Conservation (phyloP, 2,888 invertebrate genomes). For the Adelphocoris suturalis region DNA sequence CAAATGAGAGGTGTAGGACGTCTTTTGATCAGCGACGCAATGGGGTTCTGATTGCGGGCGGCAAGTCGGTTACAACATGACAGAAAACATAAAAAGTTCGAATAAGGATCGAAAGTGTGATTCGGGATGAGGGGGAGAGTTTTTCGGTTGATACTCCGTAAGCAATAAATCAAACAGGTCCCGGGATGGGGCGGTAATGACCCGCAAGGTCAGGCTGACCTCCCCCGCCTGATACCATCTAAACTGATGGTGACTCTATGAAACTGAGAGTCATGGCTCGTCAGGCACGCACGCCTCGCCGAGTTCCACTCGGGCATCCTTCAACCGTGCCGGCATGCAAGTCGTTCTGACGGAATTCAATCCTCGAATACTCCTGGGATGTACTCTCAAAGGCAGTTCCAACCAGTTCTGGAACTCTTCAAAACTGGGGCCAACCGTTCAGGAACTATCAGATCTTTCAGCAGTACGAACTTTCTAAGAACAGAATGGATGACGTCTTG, state of each 20-base stretch:
- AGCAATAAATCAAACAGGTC: constrained; percentile 43
- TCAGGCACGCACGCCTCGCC: constrained; percentile 46
- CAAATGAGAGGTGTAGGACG: background rate
- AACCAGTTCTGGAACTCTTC: too few relatives aligned
- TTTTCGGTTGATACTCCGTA: constrained; percentile 8
- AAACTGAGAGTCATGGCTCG: constrained; percentile 46
- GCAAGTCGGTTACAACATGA: background rate
- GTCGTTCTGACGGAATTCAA: too few relatives aligned
- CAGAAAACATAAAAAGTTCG: constrained; percentile 1
- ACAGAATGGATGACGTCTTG: too few relatives aligned
- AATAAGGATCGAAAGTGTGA: constrained; percentile 16
- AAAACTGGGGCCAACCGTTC: too few relatives aligned
- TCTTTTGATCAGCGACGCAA: constrained; percentile 37
- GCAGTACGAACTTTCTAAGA: too few relatives aligned
- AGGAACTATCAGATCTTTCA: too few relatives aligned
- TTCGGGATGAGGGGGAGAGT: background rate
- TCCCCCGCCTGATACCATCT: constrained; percentile 31
- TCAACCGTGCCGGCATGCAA: background rate
- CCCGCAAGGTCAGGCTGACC: constrained; percentile 52
- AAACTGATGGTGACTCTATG: constrained; percentile 48
- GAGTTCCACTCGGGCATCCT: background rate
- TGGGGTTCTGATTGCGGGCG: constrained; percentile 18
- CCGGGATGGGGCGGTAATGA: constrained; percentile 48
- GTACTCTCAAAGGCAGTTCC: too few relatives aligned
- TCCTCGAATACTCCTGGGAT: too few relatives aligned